phyloP scores from a whole-genome alignment of 2,888 invertebrate species.

The Listrodromus nycthemerus region DNA sequence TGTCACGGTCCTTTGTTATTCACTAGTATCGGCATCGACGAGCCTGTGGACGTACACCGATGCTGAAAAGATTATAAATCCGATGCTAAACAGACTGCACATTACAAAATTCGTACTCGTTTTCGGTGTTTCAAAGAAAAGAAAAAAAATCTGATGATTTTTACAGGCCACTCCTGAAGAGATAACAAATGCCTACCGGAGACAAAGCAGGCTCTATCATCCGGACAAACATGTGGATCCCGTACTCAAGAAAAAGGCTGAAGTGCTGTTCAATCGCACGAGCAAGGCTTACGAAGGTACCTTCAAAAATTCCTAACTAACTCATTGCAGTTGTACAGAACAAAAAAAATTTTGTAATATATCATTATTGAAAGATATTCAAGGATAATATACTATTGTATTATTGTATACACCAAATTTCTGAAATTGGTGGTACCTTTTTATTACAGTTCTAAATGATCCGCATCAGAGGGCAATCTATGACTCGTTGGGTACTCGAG shows the following conservation, averaged over 20 bases:
- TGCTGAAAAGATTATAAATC: constrained; percentile 20
- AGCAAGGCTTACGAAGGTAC: constrained; percentile 97
- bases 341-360: no score
- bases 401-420: neutral
- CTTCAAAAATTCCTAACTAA: constrained; percentile 30
- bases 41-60: neutral
- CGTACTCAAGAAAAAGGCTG: constrained; percentile 94
- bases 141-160: constrained; percentile 4
- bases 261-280: constrained; percentile 95
- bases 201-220: constrained; percentile 96
- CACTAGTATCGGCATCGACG: neutral
- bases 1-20: constrained; percentile 11
- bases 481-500: constrained; percentile 92
- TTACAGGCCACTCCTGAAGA: constrained; percentile 95
- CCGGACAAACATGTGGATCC: constrained; percentile 98
- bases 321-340: neutral
- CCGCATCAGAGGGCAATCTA: constrained; percentile 98
- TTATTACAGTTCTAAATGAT: constrained; percentile 92
- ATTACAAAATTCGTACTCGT: neutral
- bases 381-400: neutral
- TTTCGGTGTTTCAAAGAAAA: neutral
- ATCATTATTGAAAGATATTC: neutral
- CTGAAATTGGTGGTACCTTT: constrained; percentile 43
- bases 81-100: constrained; percentile 4
- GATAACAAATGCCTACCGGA: constrained; percentile 96